Percentiles rank a stretch among this genome's conserved stretches.
Evolutionary conservation across 2,888 invertebrate genomes (phyloP).

Genomic region (Orthosia gracilis): DNA sequence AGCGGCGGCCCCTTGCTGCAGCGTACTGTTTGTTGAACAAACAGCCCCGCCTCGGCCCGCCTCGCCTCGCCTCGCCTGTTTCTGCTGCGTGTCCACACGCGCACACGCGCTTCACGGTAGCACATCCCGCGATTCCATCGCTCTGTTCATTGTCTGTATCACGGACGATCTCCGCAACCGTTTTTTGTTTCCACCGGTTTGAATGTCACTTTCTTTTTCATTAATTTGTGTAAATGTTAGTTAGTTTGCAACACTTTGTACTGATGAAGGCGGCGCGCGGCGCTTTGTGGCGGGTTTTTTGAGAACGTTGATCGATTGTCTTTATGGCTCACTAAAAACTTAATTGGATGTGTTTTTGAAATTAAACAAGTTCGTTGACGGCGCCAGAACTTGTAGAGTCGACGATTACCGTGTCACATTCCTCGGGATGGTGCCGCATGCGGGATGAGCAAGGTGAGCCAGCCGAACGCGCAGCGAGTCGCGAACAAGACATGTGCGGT

Average conservation of each 20-base stretch:
- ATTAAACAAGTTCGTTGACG: conserved; percentile 42
- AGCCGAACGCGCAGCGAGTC: conserved; percentile 25
- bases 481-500: conserved; percentile 82
- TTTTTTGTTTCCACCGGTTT: conserved; percentile 53
- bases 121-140: conserved; percentile 64
- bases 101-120: conserved; percentile 66
- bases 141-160: conserved; percentile 58
- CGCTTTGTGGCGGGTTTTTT: conserved; percentile 33
- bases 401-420: conserved; percentile 31
- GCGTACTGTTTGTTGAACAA: conserved; percentile 85
- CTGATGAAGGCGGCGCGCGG: conserved; percentile 36
- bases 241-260: conserved; percentile 41
- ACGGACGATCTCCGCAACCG: conserved; percentile 46
- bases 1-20: conserved; percentile 70
- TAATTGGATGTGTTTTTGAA: conserved; percentile 44
- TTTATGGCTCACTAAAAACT: conserved; percentile 55
- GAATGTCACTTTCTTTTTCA: conserved; percentile 54
- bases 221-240: conserved; percentile 51
- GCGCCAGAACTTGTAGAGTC: conserved; percentile 28
- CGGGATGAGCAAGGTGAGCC: not conserved
- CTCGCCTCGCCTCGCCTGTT: conserved; percentile 46
- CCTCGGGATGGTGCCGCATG: not conserved
- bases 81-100: conserved; percentile 55
- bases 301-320: conserved; percentile 24
- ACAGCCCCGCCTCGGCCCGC: conserved; percentile 70